These are phyloP conservation scores for Microcaecilia unicolor DNA, from an alignment of 2,797 vertebrate species.

Conservation along the genomic window DNA sequence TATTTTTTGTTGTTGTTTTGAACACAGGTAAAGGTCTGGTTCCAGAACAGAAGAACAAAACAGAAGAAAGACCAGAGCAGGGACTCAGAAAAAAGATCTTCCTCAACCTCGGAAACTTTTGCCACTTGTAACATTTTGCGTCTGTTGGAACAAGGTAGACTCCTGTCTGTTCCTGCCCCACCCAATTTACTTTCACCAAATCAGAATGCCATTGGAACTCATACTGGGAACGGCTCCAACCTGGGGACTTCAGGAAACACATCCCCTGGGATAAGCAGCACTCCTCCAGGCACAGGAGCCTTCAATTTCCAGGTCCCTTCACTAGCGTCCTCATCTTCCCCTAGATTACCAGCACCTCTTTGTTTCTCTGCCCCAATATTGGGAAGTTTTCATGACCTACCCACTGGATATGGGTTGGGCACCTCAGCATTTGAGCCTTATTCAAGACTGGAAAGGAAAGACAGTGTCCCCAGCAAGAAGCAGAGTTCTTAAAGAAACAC, in stretches of 20 bases:
- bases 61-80: constrained; percentile 96
- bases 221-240: constrained; percentile 45
- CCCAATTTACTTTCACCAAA: constrained; percentile 57
- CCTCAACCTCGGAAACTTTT: constrained; percentile 72
- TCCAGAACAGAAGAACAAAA: constrained; percentile 94
- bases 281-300: constrained; percentile 33
- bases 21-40: constrained; percentile 90
- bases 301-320: constrained; percentile 65
- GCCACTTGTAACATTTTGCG: constrained; percentile 89
- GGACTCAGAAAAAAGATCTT: constrained; percentile 77
- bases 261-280: constrained; percentile 33
- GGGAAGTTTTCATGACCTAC: constrained; percentile 65
- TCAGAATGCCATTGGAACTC: constrained; percentile 11
- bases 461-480: constrained; percentile 59
- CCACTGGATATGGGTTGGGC: constrained; percentile 63
- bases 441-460: constrained; percentile 72
- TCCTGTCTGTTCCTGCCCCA: constrained; percentile 67
- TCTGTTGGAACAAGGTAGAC: constrained; percentile 82
- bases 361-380: constrained; percentile 72
- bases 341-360: constrained; percentile 56
- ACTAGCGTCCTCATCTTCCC: constrained; percentile 53
- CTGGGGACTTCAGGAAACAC: constrained; percentile 36
- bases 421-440: constrained; percentile 88
- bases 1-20: too few species aligned
- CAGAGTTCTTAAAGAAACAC: constrained; percentile 56